Evolutionary conservation across 2,888 invertebrate species (phyloP), one percentile per base, ranked within the genome.

Genomic region (Steinernema carpocapsae): DNA sequence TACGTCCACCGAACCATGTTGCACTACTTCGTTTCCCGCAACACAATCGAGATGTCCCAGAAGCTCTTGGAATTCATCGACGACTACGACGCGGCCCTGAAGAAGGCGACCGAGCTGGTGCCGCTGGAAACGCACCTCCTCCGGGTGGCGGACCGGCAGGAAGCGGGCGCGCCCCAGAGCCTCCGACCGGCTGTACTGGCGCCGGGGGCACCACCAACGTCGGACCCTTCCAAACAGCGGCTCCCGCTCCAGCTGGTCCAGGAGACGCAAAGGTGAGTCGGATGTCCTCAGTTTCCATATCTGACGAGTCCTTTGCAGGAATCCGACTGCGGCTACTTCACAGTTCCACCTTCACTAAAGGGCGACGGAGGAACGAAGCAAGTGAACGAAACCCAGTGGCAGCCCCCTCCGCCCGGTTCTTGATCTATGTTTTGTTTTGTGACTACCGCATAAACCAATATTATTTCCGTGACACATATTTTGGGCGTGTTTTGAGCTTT

Each of bases 31-130:
- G 4, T 72, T 24, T 7, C 7, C 2, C 22, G 32, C 24, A 70
- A 72, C 37, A 72, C 22, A 7, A 43, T 74, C 17, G 46, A 71
- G 14, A 24, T 72, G 70, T 72, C 74, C 4, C 74, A 74, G 32
- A n/a, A n/a, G 24, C 48, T 74, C n/a, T 73, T 74, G 6, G 71
- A 74, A 24, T 74, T 71, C 26, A 29, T 29, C 37, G 74, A 74
- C 37, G 74, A 74, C 51, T 74, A 74, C 48, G 74, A 74, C 48
- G 17, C 72, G 2, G 56, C 56, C 6, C 26, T 56, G 56, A 56
- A 56, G 56, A 56, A 56, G 56, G 56, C 56, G 56, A 56, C 26
- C 26, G 56, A 56, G 26, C 3, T 6, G 6, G 56, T 22, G 22
- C 26, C 6, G 56, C 56, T 6, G 56, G 24, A 4, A 26, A 22